A percentile compares a stretch with the other conserved stretches of the same genome.
Conservation (phyloP, 2,888 invertebrate genomes). For the Heliconius ismenius region DNA sequence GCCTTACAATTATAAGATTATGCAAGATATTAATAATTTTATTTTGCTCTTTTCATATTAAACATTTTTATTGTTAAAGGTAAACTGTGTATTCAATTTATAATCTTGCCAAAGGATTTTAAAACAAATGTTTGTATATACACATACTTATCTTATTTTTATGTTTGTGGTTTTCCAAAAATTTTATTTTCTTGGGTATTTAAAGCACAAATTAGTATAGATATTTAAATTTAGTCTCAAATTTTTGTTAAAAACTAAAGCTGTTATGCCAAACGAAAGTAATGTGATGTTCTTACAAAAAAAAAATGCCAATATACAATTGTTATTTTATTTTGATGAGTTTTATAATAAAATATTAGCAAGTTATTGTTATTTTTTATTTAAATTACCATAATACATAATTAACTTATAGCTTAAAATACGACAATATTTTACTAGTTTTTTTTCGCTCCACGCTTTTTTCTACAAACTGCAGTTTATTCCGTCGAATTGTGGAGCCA, state of each 20-base stretch:
- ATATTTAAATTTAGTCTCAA: not conserved
- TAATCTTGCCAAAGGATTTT: not conserved
- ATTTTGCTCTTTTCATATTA: not conserved
- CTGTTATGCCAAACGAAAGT: slow-evolving; percentile 2
- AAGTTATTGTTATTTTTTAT: not conserved
- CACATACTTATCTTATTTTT: not conserved
- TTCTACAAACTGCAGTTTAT: too few species aligned
- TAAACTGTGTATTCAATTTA: not conserved
- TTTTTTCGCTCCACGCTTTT: too few species aligned
- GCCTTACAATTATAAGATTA: not conserved
- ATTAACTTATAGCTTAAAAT: too few species aligned
- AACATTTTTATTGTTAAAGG: not conserved
- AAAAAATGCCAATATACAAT: not conserved
- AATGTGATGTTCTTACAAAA: slow-evolving; percentile 2
- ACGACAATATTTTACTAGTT: too few species aligned
- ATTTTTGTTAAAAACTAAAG: slow-evolving; percentile 4
- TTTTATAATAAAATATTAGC: slow-evolving; percentile 10
- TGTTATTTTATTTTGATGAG: slow-evolving; percentile 17
- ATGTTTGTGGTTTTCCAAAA: not conserved
- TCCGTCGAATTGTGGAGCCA: too few species aligned
- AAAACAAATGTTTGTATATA: not conserved
- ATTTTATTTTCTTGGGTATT: not conserved
- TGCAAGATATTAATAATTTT: not conserved
- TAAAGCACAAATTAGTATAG: slow-evolving; percentile 6
- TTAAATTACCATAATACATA: not conserved